A percentile compares a stretch with the other conserved stretches of the same genome.
Conservation (phyloP, 2,888 invertebrate species). For the Octonoba sinensis region DNA sequence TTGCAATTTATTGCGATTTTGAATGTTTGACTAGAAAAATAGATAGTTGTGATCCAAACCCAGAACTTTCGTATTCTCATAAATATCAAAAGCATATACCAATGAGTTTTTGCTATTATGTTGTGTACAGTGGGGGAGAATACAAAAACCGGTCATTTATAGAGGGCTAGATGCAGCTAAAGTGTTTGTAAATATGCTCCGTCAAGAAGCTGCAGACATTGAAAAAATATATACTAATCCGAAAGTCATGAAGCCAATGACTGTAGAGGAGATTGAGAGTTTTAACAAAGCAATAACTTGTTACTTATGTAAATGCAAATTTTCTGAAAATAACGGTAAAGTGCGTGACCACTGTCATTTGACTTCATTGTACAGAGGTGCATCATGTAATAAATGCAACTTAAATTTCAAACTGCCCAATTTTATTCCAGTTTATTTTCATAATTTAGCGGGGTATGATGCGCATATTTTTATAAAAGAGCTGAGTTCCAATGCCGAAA, state of each 20-base stretch:
- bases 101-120: background rate
- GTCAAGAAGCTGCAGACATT: slow-evolving; percentile 7
- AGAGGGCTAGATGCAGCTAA: background rate
- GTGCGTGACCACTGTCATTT: slow-evolving; percentile 2
- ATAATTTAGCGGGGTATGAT: slow-evolving; percentile 6
- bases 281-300: background rate
- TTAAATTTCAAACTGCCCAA: slow-evolving; percentile 3
- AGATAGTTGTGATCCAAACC: background rate
- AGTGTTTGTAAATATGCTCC: background rate
- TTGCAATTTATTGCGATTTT: slow-evolving; percentile 11
- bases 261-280: background rate
- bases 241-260: background rate
- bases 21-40: background rate
- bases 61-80: background rate
- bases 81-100: background rate
- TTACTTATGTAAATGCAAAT: background rate
- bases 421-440: slow-evolving; percentile 1
- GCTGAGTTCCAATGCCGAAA: background rate
- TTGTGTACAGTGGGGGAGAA: background rate
- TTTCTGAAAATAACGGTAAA: background rate
- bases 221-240: background rate
- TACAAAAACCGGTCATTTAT: background rate
- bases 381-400: background rate
- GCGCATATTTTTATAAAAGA: slow-evolving; percentile 7
- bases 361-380: background rate